phyloP scores from a whole-genome alignment of 1,140 invertebrate species.

The Potamilus streckersoni region DNA sequence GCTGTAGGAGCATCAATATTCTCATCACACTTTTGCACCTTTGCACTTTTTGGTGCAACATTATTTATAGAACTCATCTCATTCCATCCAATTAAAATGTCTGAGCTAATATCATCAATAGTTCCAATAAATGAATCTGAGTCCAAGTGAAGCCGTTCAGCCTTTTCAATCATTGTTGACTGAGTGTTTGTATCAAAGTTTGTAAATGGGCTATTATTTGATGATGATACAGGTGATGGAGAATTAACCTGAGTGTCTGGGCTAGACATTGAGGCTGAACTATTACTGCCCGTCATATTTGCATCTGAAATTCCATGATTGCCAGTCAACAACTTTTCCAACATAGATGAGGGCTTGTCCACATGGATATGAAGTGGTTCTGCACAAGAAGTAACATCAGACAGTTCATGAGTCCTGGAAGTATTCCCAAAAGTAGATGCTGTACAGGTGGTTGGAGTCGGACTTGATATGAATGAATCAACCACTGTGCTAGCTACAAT shows the following conservation, averaged over 20 bases:
- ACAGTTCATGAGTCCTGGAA: no score
- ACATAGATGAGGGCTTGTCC: slow-evolving; percentile 22
- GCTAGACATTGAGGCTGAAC: slow-evolving; percentile 26
- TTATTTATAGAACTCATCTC: slow-evolving; percentile 3
- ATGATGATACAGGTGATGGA: slow-evolving; percentile 30
- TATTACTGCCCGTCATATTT: slow-evolving; percentile 7
- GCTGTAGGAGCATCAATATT: slow-evolving; percentile 43
- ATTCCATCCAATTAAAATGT: background rate
- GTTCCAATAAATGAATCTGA: slow-evolving; percentile 33
- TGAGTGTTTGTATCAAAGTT: slow-evolving; percentile 48
- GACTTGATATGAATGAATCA: no score
- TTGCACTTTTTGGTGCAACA: slow-evolving; percentile 13
- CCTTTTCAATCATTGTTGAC: slow-evolving; percentile 41
- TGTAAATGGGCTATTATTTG: slow-evolving; percentile 16
- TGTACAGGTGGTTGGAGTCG: no score
- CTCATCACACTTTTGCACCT: slow-evolving; percentile 15
- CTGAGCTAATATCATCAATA: slow-evolving; percentile 17
- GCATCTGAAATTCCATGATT: slow-evolving; percentile 19
- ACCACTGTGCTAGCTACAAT: no score
- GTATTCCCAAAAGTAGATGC: no score
- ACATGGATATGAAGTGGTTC: background rate
- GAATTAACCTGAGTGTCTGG: slow-evolving; percentile 32
- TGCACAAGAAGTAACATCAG: no score
- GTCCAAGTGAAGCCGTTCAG: slow-evolving; percentile 20
- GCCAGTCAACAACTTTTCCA: slow-evolving; percentile 36